Evolutionary conservation across 1,140 invertebrate genomes (phyloP).

Genomic region (Drosophila sturtevanti): DNA sequence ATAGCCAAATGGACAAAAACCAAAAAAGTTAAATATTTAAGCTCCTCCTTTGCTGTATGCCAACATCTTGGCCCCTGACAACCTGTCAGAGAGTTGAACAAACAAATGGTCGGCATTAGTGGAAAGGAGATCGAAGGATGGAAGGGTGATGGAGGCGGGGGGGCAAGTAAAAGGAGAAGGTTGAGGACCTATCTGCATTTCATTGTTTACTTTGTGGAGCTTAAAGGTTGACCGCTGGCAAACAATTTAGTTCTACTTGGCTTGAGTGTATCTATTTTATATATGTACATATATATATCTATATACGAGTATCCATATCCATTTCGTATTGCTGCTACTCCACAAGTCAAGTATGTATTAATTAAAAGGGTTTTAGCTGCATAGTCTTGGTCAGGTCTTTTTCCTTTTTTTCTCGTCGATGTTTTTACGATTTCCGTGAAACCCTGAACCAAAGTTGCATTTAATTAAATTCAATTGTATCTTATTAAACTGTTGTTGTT

Average conservation of each 20-base stretch:
- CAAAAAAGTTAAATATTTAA: slow-evolving; percentile 60
- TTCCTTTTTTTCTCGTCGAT: neutral
- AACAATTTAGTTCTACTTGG: neutral
- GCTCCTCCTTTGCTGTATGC: slow-evolving; percentile 47
- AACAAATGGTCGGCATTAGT: slow-evolving; percentile 60
- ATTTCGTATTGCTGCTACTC: neutral
- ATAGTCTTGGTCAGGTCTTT: neutral
- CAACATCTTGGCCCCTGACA: slow-evolving; percentile 74
- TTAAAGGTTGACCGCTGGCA: slow-evolving; percentile 2
- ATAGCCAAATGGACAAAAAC: slow-evolving; percentile 38
- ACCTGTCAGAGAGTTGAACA: slow-evolving; percentile 44
- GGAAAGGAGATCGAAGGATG: slow-evolving; percentile 6
- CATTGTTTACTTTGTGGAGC: neutral
- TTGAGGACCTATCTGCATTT: neutral
- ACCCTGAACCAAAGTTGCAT: slow-evolving; percentile 38
- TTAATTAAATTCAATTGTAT: slow-evolving; percentile 58
- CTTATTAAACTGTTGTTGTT: slow-evolving; percentile 28
- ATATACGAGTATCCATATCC: neutral
- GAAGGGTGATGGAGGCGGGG: too few species aligned
- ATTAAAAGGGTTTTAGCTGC: neutral
- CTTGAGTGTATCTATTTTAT: neutral
- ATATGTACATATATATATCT: neutral
- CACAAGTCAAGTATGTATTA: neutral
- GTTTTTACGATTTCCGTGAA: slow-evolving; percentile 24
- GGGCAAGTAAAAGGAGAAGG: neutral